Evolutionary conservation across 2,888 invertebrate genomes (phyloP), one percentile per base, ranked within the genome.

Genomic region (Tortrix viridana): DNA sequence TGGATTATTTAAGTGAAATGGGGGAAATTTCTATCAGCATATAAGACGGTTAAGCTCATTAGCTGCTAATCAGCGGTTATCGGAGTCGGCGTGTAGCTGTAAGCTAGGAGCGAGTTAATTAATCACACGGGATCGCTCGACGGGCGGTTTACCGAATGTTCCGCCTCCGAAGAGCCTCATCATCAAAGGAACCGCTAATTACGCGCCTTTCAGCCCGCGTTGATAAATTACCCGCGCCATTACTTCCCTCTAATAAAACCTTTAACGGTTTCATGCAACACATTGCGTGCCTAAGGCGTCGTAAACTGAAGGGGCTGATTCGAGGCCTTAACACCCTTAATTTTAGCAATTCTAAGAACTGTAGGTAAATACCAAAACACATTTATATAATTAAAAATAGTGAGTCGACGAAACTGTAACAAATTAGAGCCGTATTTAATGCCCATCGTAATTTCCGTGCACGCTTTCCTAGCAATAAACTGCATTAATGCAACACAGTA

Each of bases 401-500:
- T 16, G 16, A 20, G 32, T 26, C 18, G n/a, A 61, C 49, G 61
- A 44, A 44, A 56, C 49, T 55, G 43, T 43, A 57, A 50, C 46
- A 52, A 41, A 56, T 56, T 62, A 52, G 56, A 57, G 37, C 46
- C 48, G 56, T 46, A 38, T 43, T 62, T 80, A 77, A 77, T 76
- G 73, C 71, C 67, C 69, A 74, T 73, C 67, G 74, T 73, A 73
- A 77, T 76, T 78, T 75, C 79, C 69, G 37, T 49, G 32, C 62
- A 50, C 50, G 47, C 65, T 65, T 70, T 65, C 63, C 54, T 63
- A 69, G 65, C 69, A 64, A 76, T 81, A 79, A 81, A 81, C 73
- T 69, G 70, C 66, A 68, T 73, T 73, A 75, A 77, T 78, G 77
- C 76, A 80, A 73, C 75, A 72, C 71, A 70, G 74, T 75, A 68